Conservation (phyloP, 37 sponge, comb jelly and placozoan genomes). For the Aplysina aerophoba region DNA sequence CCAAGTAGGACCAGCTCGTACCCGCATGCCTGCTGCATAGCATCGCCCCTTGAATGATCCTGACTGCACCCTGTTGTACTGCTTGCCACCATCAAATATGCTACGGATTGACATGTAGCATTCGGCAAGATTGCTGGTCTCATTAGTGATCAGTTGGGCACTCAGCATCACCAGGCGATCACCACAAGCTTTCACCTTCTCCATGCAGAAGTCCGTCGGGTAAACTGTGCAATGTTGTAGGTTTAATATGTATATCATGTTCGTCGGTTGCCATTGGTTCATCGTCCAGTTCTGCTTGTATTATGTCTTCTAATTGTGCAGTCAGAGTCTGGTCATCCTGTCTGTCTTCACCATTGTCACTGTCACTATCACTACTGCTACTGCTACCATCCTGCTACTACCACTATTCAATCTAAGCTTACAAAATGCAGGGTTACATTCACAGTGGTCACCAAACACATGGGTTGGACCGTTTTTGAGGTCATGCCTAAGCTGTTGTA, state of each 20-base stretch:
- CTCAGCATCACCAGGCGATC: slow-evolving; percentile 32
- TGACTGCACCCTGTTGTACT: neutral
- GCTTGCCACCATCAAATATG: neutral
- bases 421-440: no score
- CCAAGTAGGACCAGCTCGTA: slow-evolving; percentile 10
- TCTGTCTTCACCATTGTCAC: no score
- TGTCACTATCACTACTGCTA: no score
- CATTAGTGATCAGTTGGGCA: neutral
- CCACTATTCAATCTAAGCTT: no score
- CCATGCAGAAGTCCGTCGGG: no score
- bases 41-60: neutral
- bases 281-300: neutral
- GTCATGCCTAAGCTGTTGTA: slow-evolving; percentile 27
- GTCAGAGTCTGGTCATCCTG: no score
- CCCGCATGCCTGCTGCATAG: neutral
- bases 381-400: no score
- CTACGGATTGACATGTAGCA: slow-evolving; percentile 6
- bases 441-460: no score
- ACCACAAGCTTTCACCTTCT: slow-evolving; percentile 22
- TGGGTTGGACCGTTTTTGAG: slow-evolving; percentile 39
- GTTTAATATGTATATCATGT: no score
- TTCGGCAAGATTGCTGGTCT: slow-evolving; percentile 19
- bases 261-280: no score
- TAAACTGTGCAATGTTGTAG: no score
- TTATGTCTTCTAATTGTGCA: neutral